Percentiles rank a stretch among this genome's conserved stretches.
Evolutionary conservation across 2,797 vertebrate species (phyloP).

Genomic region (Manis crassicaudata): DNA sequence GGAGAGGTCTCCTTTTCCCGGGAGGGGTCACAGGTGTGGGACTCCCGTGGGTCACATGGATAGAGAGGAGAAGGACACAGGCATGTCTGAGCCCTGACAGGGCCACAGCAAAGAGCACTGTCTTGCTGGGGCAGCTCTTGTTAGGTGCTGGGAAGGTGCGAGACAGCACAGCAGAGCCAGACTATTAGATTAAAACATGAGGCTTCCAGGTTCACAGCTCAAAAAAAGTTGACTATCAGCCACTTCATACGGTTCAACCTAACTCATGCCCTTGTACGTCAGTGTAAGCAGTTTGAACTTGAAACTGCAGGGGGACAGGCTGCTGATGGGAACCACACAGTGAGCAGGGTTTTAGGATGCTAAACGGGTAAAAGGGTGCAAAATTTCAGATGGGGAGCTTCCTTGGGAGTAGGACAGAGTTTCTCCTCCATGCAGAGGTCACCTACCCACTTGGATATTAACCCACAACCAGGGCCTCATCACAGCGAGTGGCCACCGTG

Average conservation of each 20-base stretch:
- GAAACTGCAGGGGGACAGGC: not conserved
- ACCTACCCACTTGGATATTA: not conserved
- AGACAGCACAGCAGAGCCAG: not conserved
- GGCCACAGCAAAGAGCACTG: accelerated
- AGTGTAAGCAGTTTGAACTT: not conserved
- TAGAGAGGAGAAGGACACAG: not conserved
- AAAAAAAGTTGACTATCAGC: not conserved
- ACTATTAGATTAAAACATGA: not conserved
- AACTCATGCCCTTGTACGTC: not conserved
- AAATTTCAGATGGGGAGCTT: not conserved
- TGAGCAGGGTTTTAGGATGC: not conserved
- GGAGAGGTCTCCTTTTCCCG: not conserved
- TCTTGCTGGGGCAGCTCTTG: not conserved
- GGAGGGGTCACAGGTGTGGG: not conserved
- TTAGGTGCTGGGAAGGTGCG: not conserved
- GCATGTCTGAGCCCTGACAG: not conserved
- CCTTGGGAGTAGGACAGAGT: not conserved
- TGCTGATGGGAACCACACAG: not conserved
- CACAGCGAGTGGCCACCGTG: not conserved
- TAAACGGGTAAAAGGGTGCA: not conserved
- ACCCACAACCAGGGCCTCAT: not conserved
- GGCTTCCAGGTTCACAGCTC: not conserved
- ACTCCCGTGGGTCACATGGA: not conserved
- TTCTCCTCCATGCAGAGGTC: not conserved
- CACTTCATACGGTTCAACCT: not conserved